Percentiles rank a stretch among this genome's conserved stretches.
phyloP scores from a whole-genome alignment of 2,113 vertebrate genomes.

The Crotalus tigris region DNA sequence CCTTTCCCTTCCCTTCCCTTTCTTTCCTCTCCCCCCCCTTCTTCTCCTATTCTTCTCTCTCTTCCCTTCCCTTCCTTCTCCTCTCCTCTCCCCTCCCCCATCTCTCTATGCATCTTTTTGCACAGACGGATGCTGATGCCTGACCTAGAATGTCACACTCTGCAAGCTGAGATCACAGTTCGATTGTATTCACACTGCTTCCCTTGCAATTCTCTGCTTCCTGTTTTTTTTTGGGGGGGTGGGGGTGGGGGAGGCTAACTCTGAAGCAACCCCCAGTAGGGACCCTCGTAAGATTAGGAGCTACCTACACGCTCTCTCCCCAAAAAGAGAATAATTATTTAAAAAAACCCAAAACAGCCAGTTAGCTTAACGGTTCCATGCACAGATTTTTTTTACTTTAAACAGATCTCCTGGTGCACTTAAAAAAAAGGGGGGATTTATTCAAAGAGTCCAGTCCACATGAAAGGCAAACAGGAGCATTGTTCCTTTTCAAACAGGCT shows the following conservation, averaged over 20 bases:
- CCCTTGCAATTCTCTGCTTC: not conserved
- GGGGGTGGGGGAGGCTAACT: not conserved
- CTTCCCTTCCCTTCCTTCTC: not conserved
- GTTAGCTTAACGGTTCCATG: not conserved
- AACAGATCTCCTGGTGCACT: not conserved
- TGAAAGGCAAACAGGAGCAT: not conserved
- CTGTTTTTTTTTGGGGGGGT: too few relatives aligned
- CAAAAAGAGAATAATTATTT: too few relatives aligned
- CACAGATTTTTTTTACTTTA: not conserved
- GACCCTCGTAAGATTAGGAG: not conserved
- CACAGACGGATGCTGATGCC: not conserved
- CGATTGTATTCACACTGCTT: too few relatives aligned
- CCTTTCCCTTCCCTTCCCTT: too few relatives aligned
- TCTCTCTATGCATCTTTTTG: too few relatives aligned
- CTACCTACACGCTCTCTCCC: not conserved
- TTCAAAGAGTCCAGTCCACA: not conserved
- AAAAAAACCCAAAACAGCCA: fast-evolving
- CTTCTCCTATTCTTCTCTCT: too few relatives aligned
- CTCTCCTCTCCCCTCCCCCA: fast-evolving
- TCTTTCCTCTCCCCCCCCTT: fast-evolving
- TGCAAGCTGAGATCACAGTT: not conserved
- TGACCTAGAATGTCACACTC: not conserved
- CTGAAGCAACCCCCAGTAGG: not conserved
- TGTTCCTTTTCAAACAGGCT: not conserved
- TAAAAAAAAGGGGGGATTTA: not conserved